A percentile compares a stretch with the other conserved stretches of the same genome.
These are phyloP conservation scores for Tribolium freemani DNA, from an alignment of 2,888 invertebrate species.

Conservation along the genomic window DNA sequence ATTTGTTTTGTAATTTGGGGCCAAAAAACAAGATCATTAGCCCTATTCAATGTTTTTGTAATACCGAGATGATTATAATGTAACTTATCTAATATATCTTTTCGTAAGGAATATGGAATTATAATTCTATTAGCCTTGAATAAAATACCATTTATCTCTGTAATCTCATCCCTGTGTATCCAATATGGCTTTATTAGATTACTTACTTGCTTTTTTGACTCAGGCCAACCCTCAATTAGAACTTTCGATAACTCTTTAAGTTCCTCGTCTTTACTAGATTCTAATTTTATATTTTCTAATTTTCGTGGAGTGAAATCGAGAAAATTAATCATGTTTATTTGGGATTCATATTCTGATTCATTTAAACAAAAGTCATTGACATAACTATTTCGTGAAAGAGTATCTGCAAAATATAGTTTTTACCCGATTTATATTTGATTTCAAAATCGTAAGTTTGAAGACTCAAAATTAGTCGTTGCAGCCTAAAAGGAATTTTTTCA, in stretches of 20 bases:
- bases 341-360: too few relatives aligned
- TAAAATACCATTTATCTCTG: background rate
- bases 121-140: too few relatives aligned
- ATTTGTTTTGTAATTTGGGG: slow-evolving; percentile 8
- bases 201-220: background rate
- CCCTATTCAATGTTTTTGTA: slow-evolving; percentile 11
- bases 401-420: background rate
- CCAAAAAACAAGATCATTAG: background rate
- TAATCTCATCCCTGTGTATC: background rate
- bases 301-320: background rate
- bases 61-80: slow-evolving; percentile 16
- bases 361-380: background rate
- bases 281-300: background rate
- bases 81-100: slow-evolving; percentile 2
- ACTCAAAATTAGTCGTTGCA: slow-evolving; percentile 27
- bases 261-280: background rate
- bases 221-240: background rate
- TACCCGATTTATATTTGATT: background rate
- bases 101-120: too few relatives aligned
- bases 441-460: background rate
- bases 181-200: background rate
- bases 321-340: too few relatives aligned
- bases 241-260: too few relatives aligned
- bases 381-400: background rate
- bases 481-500: slow-evolving; percentile 16